Base-by-base conservation (phyloP, 2,888 invertebrate genomes). In the Phalera bucephala region DNA sequence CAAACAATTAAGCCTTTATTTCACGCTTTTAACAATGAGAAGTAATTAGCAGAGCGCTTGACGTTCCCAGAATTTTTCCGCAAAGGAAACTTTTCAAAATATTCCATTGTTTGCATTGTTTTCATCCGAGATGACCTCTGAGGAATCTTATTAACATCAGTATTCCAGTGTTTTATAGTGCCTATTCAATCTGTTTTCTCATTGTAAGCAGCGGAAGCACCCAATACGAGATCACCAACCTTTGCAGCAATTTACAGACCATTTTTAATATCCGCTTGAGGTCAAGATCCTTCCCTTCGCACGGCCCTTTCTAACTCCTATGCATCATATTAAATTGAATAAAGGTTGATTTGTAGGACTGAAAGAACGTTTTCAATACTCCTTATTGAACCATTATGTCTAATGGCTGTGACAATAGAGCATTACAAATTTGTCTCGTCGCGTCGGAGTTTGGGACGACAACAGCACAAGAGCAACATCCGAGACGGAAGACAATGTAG, bases 371-470 rank as follows among this genome's bases (percentile, higher is more conserved):
- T 86, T 82, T 81, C 86, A 86, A 84, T 86, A 84, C 79, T 81
- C 72, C 77, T 80, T 73, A 81, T 84, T 83, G 78, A 73, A 71
- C 82, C 76, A 85, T 87, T 86, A 86, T 63, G 66, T 75, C 67
- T 86, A 86, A 86, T 83, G 68, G 80, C 72, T 72, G 71, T 76
- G 78, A 87, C 86, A 86, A 88, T 86, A 81, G 86, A 73, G 72
- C 76, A 80, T 85, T 79, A 85, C 83, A 83, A 73, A 85, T 86
- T 84, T 84, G 83, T 82, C 80, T 80, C 77, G 69, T 61, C 68
- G 68, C 48, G 46, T 9, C 37, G 19, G 31, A 40, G 22, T 28
- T 22, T 26, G 29, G 47, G 55, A 49, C 56, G 40, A 47, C 41
- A 69, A 46, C 37, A 60, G 43, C 65, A 33, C 45, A 72, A 67